Base-by-base conservation (phyloP, 2,888 invertebrate genomes). In the Aricia artaxerxes region DNA sequence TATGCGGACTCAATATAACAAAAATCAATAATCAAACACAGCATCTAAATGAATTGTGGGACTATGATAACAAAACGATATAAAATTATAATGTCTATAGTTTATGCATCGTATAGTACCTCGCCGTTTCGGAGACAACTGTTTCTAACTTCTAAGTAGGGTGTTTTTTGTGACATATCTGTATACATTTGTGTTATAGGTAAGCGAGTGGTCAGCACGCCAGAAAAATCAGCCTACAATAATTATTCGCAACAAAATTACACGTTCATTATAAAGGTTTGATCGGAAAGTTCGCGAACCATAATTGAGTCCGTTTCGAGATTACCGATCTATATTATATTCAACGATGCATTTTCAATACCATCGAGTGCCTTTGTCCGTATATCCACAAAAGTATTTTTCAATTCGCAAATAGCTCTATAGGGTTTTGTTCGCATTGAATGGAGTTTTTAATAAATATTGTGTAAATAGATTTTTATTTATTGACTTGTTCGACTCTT, bases 401-500 rank as follows among this genome's bases (percentile, higher is more conserved):
- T 69, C 69, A 69, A 69, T 69, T 69, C 69, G 5, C 69, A 69
- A 69, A 69, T 69, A 69, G 69, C 69, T 69, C 13, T 35, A 69
- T 69, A 35, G 16, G 35, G 69, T 69, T 69, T 69, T 69, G 69
- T 69, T 69, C 69, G 69, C 35, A 16, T 16, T 69, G 38, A 38
- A 69, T 69, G 38, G 69, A 69, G 69, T 11, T 69, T 69, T 69
- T 69, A 69, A 69, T 69, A 69, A 69, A 69, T 35, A 38, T 69
- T 69, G 35, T 69, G 69, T 69, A 69, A 69, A 69, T 69, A 69
- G 16, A 69, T 38, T 69, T 69, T 69, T 69, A 69, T 69, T 69
- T 69, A 9, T 69, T 3, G 64, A 64, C 31, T 64, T 1, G 11
- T 64, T 64, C 31, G 9, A 31, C 9, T 24, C 9, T 31, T 64